Evolutionary conservation across 2,888 invertebrate species (phyloP).

Genomic region (Metellina segmentata): DNA sequence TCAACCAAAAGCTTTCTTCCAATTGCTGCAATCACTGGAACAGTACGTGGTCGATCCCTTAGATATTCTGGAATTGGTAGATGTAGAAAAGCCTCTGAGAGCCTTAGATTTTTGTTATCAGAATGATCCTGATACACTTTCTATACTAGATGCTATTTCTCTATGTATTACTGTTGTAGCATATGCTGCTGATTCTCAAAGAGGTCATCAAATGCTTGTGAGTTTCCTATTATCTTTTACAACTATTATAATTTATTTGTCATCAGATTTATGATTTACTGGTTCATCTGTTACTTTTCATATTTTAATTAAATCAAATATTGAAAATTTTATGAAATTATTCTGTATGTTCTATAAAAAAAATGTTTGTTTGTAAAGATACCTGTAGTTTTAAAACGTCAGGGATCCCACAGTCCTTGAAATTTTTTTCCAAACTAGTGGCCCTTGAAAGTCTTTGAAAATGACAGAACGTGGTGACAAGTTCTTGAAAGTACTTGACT

Average conservation of each 20-base stretch:
- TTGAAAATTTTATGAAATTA: background rate
- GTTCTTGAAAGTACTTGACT: too few species aligned
- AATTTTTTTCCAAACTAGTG: too few species aligned
- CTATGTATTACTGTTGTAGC: conserved; percentile 99
- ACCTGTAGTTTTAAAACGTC: too few species aligned
- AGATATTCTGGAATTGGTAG: conserved; percentile 87
- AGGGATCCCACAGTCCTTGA: too few species aligned
- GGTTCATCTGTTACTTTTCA: background rate
- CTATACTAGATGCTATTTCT: conserved; percentile 97
- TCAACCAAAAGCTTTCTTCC: conserved; percentile 89
- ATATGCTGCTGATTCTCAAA: conserved; percentile 95
- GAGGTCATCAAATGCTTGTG: conserved; percentile 85
- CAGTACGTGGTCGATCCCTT: conserved; percentile 96
- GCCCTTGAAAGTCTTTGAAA: too few species aligned
- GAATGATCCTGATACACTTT: conserved; percentile 98
- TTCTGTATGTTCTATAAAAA: background rate
- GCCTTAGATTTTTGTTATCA: conserved; percentile 99
- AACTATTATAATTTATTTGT: background rate
- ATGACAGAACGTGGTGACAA: too few species aligned
- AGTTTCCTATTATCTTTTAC: conserved; percentile 79
- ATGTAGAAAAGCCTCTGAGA: conserved; percentile 87
- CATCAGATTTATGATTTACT: background rate
- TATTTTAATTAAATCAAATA: background rate
- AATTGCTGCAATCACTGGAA: conserved; percentile 93
- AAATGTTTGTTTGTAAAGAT: background rate